A percentile compares a stretch with the other conserved stretches of the same genome.
Conservation (phyloP, 2,113 vertebrate genomes). For the Microcebus murinus region DNA sequence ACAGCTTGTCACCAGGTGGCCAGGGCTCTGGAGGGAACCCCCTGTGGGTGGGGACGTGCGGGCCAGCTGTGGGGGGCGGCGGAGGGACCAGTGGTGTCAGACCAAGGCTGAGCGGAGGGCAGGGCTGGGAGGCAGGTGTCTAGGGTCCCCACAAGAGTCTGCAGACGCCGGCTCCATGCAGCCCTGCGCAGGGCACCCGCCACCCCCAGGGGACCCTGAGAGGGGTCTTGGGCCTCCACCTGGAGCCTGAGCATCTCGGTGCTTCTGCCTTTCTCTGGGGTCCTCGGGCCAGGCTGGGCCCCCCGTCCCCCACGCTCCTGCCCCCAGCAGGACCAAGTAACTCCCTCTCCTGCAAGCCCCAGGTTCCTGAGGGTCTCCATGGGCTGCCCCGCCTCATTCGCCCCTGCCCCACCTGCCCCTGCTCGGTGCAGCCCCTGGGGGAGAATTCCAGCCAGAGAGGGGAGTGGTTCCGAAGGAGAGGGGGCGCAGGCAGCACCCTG, state of each 20-base stretch:
- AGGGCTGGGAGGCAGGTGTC: background rate
- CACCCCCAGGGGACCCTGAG: background rate
- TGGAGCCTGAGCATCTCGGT: background rate
- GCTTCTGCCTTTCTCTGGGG: background rate
- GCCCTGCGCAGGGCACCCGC: no score
- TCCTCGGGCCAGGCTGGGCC: background rate
- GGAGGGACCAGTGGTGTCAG: fast-evolving
- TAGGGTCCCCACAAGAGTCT: background rate
- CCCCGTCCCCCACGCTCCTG: background rate
- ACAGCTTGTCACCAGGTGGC: fast-evolving
- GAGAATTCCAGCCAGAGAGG: background rate
- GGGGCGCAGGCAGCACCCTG: background rate
- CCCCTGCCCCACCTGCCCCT: background rate
- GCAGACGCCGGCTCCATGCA: background rate
- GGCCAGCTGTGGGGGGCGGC: background rate
- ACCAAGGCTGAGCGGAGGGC: background rate
- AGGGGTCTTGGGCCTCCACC: background rate
- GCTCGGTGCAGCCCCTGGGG: background rate
- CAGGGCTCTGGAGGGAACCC: no score
- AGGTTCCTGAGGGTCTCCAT: background rate
- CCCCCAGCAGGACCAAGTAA: background rate
- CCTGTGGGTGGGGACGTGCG: no score
- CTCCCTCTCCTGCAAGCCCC: background rate
- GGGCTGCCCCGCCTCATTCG: background rate
- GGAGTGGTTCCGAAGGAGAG: background rate